A percentile compares a stretch with the other conserved stretches of the same genome.
phyloP scores from a whole-genome alignment of 2,888 invertebrate genomes.

The Aspidiotus destructor region DNA sequence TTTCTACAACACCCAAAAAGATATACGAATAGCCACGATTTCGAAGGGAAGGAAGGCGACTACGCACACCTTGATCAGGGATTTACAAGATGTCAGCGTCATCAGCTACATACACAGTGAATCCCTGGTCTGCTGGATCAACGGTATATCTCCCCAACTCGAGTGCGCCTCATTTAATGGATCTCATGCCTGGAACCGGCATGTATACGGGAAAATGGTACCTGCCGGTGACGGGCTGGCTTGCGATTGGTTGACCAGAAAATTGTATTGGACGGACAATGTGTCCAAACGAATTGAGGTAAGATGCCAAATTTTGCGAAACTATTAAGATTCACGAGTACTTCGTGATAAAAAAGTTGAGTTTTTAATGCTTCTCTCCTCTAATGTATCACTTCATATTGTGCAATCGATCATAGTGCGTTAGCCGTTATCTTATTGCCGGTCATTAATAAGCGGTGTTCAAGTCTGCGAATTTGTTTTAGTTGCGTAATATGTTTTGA shows the following conservation, averaged over 20 bases:
- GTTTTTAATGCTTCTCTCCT: too few species aligned
- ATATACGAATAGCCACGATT: conserved; percentile 58
- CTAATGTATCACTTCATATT: too few species aligned
- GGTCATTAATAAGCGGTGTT: too few species aligned
- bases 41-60: conserved; percentile 46
- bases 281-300: conserved; percentile 47
- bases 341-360: too few species aligned
- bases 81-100: conserved; percentile 55
- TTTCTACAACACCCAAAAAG: conserved; percentile 74
- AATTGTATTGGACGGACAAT: conserved; percentile 86
- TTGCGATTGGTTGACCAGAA: conserved; percentile 84
- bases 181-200: conserved; percentile 46
- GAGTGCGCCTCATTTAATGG: conserved; percentile 64
- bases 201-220: conserved; percentile 48
- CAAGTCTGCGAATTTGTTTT: too few species aligned
- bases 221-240: conserved; percentile 83
- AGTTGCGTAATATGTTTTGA: too few species aligned
- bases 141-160: conserved; percentile 70
- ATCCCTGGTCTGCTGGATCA: conserved; percentile 80
- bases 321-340: too few species aligned
- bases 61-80: conserved; percentile 43
- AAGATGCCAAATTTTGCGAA: too few species aligned
- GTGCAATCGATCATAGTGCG: too few species aligned
- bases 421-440: too few species aligned
- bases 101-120: conserved; percentile 75